A percentile compares a stretch with the other conserved stretches of the same genome.
These are phyloP conservation scores for Cyclophora albipunctata DNA, from an alignment of 2,888 invertebrate genomes.

Conservation along the genomic window DNA sequence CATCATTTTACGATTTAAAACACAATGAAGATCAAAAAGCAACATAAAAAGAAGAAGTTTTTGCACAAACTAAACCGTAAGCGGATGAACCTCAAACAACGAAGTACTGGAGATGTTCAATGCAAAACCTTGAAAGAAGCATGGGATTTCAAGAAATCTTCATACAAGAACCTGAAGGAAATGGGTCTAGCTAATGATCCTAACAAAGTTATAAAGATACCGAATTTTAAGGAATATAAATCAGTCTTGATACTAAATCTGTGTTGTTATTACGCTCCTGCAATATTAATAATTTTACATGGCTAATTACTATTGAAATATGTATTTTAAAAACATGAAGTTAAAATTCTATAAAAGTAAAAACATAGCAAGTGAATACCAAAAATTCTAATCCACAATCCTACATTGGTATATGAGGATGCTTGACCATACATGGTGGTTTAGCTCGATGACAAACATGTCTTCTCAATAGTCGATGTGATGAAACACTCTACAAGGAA, in stretches of 20 bases:
- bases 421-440: constrained; percentile 23
- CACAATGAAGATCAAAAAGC: constrained; percentile 67
- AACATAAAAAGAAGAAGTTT: constrained; percentile 78
- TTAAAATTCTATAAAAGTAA: constrained; percentile 2
- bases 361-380: constrained; percentile 20
- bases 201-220: constrained; percentile 82
- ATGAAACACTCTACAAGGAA: constrained; percentile 50
- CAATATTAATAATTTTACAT: too few relatives aligned
- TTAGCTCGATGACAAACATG: constrained; percentile 32
- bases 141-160: constrained; percentile 85
- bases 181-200: constrained; percentile 92
- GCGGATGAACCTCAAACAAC: constrained; percentile 78
- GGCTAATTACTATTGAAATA: too few relatives aligned
- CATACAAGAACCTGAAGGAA: constrained; percentile 81
- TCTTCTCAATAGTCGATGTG: constrained; percentile 35
- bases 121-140: constrained; percentile 83
- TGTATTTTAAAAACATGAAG: too few relatives aligned
- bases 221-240: constrained; percentile 76
- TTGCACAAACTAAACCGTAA: constrained; percentile 84
- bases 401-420: constrained; percentile 26
- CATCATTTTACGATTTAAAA: not conserved
- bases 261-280: too few relatives aligned
- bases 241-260: too few relatives aligned
- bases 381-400: constrained; percentile 16
- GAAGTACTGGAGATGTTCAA: constrained; percentile 79